Evolutionary conservation across 2,888 invertebrate genomes (phyloP).

Genomic region (Leistus spinibarbis): DNA sequence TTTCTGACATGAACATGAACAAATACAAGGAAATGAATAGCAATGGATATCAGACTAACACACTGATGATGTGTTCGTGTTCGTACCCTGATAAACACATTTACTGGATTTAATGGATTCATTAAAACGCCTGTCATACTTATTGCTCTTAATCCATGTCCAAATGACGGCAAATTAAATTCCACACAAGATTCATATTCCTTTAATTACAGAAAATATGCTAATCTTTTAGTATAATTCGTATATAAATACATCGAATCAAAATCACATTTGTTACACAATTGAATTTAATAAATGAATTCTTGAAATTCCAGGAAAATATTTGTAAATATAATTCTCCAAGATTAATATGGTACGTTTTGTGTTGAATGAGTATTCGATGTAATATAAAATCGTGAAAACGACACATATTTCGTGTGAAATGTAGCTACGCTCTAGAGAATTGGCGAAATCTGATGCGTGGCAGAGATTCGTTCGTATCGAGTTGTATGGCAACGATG

Average conservation of each 20-base stretch:
- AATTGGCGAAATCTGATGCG: background rate
- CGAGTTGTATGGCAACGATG: background rate
- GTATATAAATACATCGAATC: no score
- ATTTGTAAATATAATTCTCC: no score
- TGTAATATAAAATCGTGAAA: background rate
- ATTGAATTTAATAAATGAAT: no score
- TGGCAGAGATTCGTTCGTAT: background rate
- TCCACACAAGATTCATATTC: background rate
- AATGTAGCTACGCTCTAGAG: background rate
- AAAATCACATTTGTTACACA: no score
- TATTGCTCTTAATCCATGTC: constrained; percentile 23
- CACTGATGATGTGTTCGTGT: background rate
- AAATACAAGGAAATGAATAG: background rate
- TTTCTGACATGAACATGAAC: background rate
- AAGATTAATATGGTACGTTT: no score
- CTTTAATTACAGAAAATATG: background rate
- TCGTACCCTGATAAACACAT: constrained; percentile 16
- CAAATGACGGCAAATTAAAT: constrained; percentile 13
- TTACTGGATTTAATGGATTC: constrained; percentile 29
- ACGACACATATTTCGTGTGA: background rate
- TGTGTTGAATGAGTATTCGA: background rate
- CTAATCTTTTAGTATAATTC: no score
- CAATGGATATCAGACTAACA: background rate
- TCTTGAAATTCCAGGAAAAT: no score
- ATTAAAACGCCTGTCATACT: constrained; percentile 15